Percentiles rank a stretch among this genome's conserved stretches.
Conservation (phyloP, 1,140 invertebrate species). For the Colletes gigas region DNA sequence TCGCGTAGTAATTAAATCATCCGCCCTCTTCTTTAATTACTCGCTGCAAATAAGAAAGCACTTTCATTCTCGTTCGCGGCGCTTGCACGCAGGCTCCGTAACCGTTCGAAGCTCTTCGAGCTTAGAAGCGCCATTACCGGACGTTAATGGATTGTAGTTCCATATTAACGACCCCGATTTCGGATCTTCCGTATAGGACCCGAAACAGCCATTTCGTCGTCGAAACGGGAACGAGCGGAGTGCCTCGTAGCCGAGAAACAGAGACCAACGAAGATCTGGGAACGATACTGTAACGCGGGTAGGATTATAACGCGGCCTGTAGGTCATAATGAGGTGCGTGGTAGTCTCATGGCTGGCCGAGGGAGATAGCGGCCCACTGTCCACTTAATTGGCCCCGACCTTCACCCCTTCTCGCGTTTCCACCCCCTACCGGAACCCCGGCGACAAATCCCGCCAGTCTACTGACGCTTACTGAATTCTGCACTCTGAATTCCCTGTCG, state of each 20-base stretch:
- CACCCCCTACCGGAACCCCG: constrained; percentile 26
- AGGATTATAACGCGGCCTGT: constrained; percentile 69
- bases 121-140: constrained; percentile 62
- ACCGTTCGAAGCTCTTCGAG: constrained; percentile 40
- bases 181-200: constrained; percentile 64
- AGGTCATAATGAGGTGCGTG: constrained; percentile 74
- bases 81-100: not conserved
- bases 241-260: not conserved
- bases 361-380: constrained; percentile 69
- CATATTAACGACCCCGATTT: constrained; percentile 67
- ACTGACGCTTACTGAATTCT: constrained; percentile 30
- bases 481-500: not conserved
- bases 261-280: constrained; percentile 57
- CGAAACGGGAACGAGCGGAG: constrained; percentile 40
- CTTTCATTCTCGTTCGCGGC: constrained; percentile 14
- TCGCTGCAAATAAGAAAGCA: not conserved
- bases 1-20: too few relatives aligned
- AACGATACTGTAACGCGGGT: constrained; percentile 70
- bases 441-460: constrained; percentile 30
- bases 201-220: constrained; percentile 58
- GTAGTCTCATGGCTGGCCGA: constrained; percentile 69
- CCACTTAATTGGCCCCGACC: constrained; percentile 71
- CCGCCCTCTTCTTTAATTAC: not conserved
- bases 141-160: constrained; percentile 70
- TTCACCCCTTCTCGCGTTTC: constrained; percentile 57